Base-by-base conservation (phyloP, 2,797 vertebrate species). In the Acipenser ruthenus region DNA sequence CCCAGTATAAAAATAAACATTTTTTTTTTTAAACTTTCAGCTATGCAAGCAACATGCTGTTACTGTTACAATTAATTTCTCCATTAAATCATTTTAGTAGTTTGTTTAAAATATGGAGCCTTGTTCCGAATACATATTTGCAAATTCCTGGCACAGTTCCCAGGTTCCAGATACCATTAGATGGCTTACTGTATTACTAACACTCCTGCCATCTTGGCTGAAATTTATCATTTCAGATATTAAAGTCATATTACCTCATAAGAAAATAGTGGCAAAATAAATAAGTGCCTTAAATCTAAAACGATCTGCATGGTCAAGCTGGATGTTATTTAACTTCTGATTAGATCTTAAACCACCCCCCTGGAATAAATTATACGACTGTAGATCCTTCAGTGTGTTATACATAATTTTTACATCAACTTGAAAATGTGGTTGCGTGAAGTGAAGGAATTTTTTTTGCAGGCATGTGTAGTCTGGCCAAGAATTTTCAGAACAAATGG, bases 1-100 rank as follows among this genome's bases (percentile, higher is more conserved):
- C 72, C 72, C 75, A 75, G 68, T 77, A 65, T 73, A 65, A 78
- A 70, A 50, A 68, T 49, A 69, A 71, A 72, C 18, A 18, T 18
- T 18, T 18, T 18, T 18, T 18, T 18, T 18, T 1, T 1, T 1
- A 18, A 18, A 18, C 18, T 18, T 18, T 49, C 49, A 58, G 37
- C 23, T 48, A 47, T 48, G 37, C 10, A n/a, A n/a, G 61, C 12
- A 48, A 47, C 61, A 48, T 62, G 10, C 8, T 49, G 10, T 62
- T 62, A 47, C 70, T 70, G 73, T 50, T 37, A 49, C 50, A 6
- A 58, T 58, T 58, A 1, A 58, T 8, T 13, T 12, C 13, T 62
- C 62, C 48, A 49, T 48, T 8, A 62, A 62, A 62, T 62, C 61
- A 48, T 48, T 47, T 48, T 48, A 48, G 61, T 62, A 48, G 61